These are phyloP conservation scores for Acipenser ruthenus DNA, from an alignment of 2,797 vertebrate genomes.

Conservation along the genomic window DNA sequence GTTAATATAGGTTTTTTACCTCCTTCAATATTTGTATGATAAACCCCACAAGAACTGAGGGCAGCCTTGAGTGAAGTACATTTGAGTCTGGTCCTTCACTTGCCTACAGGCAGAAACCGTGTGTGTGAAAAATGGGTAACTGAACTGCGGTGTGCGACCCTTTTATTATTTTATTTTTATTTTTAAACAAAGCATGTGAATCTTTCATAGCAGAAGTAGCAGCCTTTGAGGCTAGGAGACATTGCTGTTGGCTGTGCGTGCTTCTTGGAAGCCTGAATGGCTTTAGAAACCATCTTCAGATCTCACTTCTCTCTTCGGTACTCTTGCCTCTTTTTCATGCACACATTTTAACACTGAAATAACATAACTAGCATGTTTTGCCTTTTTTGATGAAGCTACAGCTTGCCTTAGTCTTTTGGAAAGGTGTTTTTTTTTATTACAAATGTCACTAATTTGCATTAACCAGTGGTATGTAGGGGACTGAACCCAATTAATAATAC, in stretches of 20 bases:
- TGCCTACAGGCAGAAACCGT: constrained; percentile 12
- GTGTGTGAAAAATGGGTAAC: constrained; percentile 12
- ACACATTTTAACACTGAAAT: constrained; percentile 46
- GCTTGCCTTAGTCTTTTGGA: constrained; percentile 33
- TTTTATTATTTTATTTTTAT: constrained; percentile 13
- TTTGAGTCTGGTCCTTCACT: constrained; percentile 18
- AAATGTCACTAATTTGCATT: constrained; percentile 24
- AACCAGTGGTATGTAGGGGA: constrained; percentile 59
- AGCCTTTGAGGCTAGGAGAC: constrained; percentile 41
- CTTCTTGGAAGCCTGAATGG: constrained; percentile 60
- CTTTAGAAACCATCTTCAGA: constrained; percentile 46
- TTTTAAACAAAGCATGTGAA: constrained; percentile 45
- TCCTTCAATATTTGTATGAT: no score
- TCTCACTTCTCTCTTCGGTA: constrained; percentile 37
- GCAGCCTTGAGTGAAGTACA: constrained; percentile 13
- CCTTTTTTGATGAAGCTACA: constrained; percentile 40
- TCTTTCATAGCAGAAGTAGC: constrained; percentile 32
- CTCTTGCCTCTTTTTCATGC: constrained; percentile 34
- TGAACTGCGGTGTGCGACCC: constrained; percentile 19
- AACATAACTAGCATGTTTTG: constrained; percentile 51
- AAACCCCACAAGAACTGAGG: constrained; percentile 6
- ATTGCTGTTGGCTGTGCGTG: constrained; percentile 64
- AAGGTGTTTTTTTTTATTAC: constrained; percentile 39
- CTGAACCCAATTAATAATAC: constrained; percentile 40
- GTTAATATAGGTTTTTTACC: no score